These are phyloP conservation scores for Crypturellus tataupa DNA, from an alignment of 2,797 vertebrate species.

Conservation along the genomic window DNA sequence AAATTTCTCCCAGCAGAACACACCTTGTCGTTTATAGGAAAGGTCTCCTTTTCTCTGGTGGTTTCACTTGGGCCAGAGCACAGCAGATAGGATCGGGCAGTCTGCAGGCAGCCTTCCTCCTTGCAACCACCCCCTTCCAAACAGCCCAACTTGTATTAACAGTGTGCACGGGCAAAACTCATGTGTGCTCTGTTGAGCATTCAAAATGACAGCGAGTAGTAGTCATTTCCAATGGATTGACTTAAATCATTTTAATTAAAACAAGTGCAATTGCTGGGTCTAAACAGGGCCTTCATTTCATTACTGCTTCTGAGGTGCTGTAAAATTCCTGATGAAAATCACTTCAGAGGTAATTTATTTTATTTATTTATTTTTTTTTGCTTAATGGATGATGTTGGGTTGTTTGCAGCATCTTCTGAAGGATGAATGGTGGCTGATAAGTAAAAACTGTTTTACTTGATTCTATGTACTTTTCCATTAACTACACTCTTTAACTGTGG, in stretches of 20 bases:
- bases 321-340: background rate
- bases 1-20: background rate
- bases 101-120: background rate
- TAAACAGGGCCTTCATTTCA: background rate
- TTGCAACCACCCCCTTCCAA: background rate
- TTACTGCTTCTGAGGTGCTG: background rate
- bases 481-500: background rate
- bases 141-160: background rate
- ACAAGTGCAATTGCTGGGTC: background rate
- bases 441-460: background rate
- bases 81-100: background rate
- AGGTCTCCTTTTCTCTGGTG: background rate
- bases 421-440: background rate
- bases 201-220: background rate
- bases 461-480: background rate
- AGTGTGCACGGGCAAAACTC: background rate
- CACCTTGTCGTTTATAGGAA: background rate
- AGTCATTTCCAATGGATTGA: background rate
- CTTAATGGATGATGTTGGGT: background rate
- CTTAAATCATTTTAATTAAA: background rate
- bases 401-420: background rate
- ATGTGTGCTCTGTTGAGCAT: background rate
- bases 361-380: too few species aligned
- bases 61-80: background rate
- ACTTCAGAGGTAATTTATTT: background rate